Evolutionary conservation across 2,797 vertebrate species (phyloP), one percentile per base, ranked within the genome.

Genomic region (Mastacembelus armatus): DNA sequence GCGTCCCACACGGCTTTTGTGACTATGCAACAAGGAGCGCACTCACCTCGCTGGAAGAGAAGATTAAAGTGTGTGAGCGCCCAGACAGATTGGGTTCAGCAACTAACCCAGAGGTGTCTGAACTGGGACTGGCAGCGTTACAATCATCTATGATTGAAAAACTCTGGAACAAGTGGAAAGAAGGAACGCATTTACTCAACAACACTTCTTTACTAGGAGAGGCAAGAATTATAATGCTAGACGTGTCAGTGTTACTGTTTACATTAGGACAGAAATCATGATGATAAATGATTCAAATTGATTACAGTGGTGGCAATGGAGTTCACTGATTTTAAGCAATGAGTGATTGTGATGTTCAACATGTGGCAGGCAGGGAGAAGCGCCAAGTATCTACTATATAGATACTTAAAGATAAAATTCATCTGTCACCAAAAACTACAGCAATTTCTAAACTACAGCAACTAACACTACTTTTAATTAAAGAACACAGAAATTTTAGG

Each of bases 11-110:
- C 77, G 29, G 89, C 87, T 88, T 89, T 87, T 85, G 84, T 89
- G 82, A 79, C 80, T 35, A 82, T 14, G 79, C 82, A 78, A 85
- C 84, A 89, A 92, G 91, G 88, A 88, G 83, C 92, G 89, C 93
- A 97, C 96, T 97, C 96, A 98, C 96, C 96, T 97, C 96, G 80
- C 93, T 95, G 91, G 96, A 97, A 92, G 96, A 96, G 95, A 98
- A 97, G 95, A 94, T 94, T 95, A 97, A 94, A 92, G 95, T 97
- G 92, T 96, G 96, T 72, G 96, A 95, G 91, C 95, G 95, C 93
- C 96, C 96, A 93, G 96, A 95, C 88, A 97, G 94, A 93, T 92
- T 95, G 94, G 95, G 95, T 90, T 98, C 96, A 91, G 95, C 91
- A 74, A 98, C 95, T 93, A 96, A 95, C 93, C 95, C 95, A 94